Conservation (phyloP, 2,797 vertebrate genomes). For the Spinus olivaceus region DNA sequence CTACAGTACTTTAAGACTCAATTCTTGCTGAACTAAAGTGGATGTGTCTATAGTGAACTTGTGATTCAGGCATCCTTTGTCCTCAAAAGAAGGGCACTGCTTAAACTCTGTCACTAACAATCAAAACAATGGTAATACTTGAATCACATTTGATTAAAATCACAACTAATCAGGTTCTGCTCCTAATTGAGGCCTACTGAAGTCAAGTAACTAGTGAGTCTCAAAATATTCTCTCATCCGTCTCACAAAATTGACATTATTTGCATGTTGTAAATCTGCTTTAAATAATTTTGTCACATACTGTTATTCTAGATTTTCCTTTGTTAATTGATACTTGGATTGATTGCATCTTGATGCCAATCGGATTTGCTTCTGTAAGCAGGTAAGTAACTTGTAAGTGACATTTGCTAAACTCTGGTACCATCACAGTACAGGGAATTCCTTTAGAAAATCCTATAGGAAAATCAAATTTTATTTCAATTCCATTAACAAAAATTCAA, state of each 20-base stretch:
- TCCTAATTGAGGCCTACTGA: not conserved
- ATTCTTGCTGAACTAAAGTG: not conserved
- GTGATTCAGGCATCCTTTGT: not conserved
- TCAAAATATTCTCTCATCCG: not conserved
- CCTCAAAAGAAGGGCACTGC: not conserved
- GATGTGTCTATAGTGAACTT: not conserved
- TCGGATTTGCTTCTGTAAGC: not conserved
- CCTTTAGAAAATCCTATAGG: not conserved
- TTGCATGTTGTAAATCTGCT: not conserved
- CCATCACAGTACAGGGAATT: not conserved
- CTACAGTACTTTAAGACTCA: not conserved
- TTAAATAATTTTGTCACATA: not conserved
- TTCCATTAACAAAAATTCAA: not conserved
- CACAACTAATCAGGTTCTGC: not conserved
- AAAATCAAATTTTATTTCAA: not conserved
- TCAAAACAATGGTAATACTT: not conserved
- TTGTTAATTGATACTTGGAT: not conserved
- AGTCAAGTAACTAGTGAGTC: not conserved
- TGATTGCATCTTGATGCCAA: not conserved
- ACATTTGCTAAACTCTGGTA: not conserved
- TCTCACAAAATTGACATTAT: not conserved
- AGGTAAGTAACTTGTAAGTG: not conserved
- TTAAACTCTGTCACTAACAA: not conserved
- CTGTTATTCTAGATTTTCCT: not conserved
- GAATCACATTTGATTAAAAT: not conserved